Conservation (phyloP, 2,888 invertebrate species). For the Lottia gigantea region DNA sequence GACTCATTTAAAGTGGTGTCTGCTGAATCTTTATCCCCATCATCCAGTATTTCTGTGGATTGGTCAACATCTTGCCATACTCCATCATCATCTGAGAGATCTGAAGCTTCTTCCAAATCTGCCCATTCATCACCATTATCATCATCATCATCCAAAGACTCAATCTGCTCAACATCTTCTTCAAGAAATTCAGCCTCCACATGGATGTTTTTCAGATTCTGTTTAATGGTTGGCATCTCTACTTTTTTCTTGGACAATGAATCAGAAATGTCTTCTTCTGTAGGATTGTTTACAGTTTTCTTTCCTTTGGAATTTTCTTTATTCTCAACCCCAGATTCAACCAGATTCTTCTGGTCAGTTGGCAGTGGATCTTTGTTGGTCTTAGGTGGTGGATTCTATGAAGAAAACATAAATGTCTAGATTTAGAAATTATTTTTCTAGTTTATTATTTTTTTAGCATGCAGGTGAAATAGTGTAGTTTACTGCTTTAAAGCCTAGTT, state of each 20-base stretch:
- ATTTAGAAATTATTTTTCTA: no score
- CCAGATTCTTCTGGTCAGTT: background rate
- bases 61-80: constrained; percentile 15
- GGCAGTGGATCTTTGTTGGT: constrained; percentile 10
- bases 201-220: constrained; percentile 66
- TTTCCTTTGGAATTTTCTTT: constrained; percentile 16
- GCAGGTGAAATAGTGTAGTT: no score
- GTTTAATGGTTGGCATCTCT: constrained; percentile 53
- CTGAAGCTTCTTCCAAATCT: constrained; percentile 27
- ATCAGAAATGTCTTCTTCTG: constrained; percentile 1
- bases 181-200: constrained; percentile 65
- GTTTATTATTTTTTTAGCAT: no score
- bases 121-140: constrained; percentile 32
- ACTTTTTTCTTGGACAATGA: constrained; percentile 11
- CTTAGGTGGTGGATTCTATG: background rate
- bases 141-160: constrained; percentile 28
- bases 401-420: no score
- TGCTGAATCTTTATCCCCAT: background rate
- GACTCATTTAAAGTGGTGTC: constrained; percentile 18
- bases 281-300: constrained; percentile 9
- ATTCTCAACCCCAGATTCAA: constrained; percentile 10
- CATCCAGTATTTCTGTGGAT: background rate
- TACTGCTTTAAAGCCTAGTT: no score
- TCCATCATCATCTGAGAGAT: constrained; percentile 30
- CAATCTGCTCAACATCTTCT: constrained; percentile 63